These are phyloP conservation scores for Ceratitis capitata DNA, from an alignment of 1,140 invertebrate genomes.

Conservation along the genomic window DNA sequence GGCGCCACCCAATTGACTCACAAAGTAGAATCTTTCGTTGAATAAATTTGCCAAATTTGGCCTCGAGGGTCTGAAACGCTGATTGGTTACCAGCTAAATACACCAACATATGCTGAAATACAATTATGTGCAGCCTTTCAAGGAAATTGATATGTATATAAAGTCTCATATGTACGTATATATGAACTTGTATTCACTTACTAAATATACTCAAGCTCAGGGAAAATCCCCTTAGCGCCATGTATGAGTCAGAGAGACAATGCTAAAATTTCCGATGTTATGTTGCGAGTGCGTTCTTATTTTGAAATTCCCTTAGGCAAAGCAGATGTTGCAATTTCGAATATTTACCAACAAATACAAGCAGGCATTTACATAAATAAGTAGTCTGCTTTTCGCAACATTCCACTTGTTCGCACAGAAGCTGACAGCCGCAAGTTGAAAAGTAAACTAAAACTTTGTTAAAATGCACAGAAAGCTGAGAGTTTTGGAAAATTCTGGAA, in stretches of 20 bases:
- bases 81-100: not conserved
- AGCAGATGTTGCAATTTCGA: not conserved
- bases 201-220: too few species aligned
- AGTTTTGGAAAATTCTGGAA: too few species aligned
- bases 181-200: not conserved
- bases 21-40: too few species aligned
- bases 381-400: not conserved
- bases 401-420: not conserved
- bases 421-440: not conserved
- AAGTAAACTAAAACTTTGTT: too few species aligned
- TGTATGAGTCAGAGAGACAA: not conserved
- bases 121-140: not conserved
- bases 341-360: not conserved
- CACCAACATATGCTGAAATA: too few species aligned
- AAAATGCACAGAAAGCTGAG: too few species aligned
- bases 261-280: not conserved
- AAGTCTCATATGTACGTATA: not conserved
- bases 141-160: not conserved
- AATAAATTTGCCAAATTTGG: not conserved
- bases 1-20: too few species aligned
- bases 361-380: not conserved
- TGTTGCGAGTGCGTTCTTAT: not conserved
- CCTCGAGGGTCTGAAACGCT: not conserved
- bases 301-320: not conserved
- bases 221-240: not conserved